Evolutionary conservation across 2,113 vertebrate species (phyloP).

Genomic region (human): GRCh38 chr9:116857501-116858000

Average conservation of each 20-base stretch:
- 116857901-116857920: neutral
- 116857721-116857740: neutral
- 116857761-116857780: neutral
- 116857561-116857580: fast-evolving
- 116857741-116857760: neutral
- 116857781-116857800: neutral
- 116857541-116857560: no score
- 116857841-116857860: neutral
- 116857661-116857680: neutral
- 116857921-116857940: neutral
- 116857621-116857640: neutral
- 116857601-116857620: neutral
- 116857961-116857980: neutral
- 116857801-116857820: neutral
- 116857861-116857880: neutral
- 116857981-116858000: neutral
- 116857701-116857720: no score
- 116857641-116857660: neutral
- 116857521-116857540: no score
- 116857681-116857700: neutral
- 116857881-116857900: neutral
- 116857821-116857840: neutral
- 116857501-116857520: neutral
- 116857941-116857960: neutral
- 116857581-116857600: neutral